A percentile compares a stretch with the other conserved stretches of the same genome.
These are phyloP conservation scores for Spodoptera littoralis DNA, from an alignment of 2,888 invertebrate genomes.

Conservation along the genomic window DNA sequence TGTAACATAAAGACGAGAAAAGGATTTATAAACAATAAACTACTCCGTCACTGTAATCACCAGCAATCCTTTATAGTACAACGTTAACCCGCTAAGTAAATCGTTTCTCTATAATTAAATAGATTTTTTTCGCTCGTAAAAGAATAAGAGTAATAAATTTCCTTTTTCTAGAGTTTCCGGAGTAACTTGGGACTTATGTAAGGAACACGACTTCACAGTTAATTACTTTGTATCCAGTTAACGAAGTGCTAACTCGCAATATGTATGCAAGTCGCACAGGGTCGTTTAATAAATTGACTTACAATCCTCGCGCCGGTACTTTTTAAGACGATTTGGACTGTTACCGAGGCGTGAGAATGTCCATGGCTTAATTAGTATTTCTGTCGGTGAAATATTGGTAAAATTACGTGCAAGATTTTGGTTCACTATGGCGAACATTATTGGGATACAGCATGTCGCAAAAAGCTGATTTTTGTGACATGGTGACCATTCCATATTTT, in stretches of 20 bases:
- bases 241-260: slow-evolving; percentile 78
- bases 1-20: slow-evolving; percentile 22
- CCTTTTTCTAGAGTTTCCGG: slow-evolving; percentile 50
- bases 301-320: slow-evolving; percentile 37
- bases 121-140: slow-evolving; percentile 67
- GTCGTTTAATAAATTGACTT: slow-evolving; percentile 62
- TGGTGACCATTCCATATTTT: too few relatives aligned
- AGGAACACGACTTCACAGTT: slow-evolving; percentile 73
- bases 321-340: slow-evolving; percentile 43
- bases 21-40: slow-evolving; percentile 25
- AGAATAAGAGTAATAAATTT: slow-evolving; percentile 75
- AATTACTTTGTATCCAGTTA: slow-evolving; percentile 82
- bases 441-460: too few relatives aligned
- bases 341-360: slow-evolving; percentile 29
- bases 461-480: too few relatives aligned
- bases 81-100: slow-evolving; percentile 48
- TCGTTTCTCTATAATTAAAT: slow-evolving; percentile 66
- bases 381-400: slow-evolving; percentile 11
- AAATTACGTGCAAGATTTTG: background rate
- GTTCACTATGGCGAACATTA: too few relatives aligned
- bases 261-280: slow-evolving; percentile 66
- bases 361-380: slow-evolving; percentile 39
- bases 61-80: slow-evolving; percentile 7
- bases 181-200: slow-evolving; percentile 66
- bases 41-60: slow-evolving; percentile 10